Evolutionary conservation across 2,888 invertebrate genomes (phyloP), one percentile per base, ranked within the genome.

Genomic region (Blastobasis lacticolella): DNA sequence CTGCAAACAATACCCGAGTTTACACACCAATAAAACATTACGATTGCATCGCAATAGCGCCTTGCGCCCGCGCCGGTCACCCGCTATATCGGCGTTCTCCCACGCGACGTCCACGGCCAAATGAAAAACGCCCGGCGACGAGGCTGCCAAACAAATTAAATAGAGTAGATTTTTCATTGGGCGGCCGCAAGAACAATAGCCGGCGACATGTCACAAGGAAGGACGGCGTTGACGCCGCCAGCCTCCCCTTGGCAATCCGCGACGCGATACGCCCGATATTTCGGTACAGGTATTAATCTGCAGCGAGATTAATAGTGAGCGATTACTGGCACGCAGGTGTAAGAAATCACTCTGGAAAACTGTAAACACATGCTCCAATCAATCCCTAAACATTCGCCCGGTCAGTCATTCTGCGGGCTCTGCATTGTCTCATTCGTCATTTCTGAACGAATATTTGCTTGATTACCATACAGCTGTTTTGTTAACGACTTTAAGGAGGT

Each of bases 81-180:
- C 77, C 76, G 75, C 74, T 81, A 75, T 74, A 79, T 76, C 63
- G 68, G 70, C 72, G 64, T 45, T 45, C n/a, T 44, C 44, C 44
- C 8, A 10, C 8, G 45, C 36, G 36, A 23, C 23, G 36, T 80
- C 81, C 63, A 66, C 64, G 66, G 58, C 73, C 70, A 75, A 76
- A 80, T 80, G 74, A 78, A 81, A 83, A 83, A 83, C 78, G 78
- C 75, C 77, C 69, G 72, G 73, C 77, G 71, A 73, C 64, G 74
- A 63, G 66, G 78, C 73, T 86, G 87, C 86, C 87, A 87, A 85
- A 80, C 77, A 83, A 81, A 85, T 85, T 81, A 77, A 85, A 85
- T 78, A 78, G 77, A 80, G 73, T 73, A 78, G 71, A 84, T 85
- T 85, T 83, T 86, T 87, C 78, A 79, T 71, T 61, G 62, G 77